Base-by-base conservation (phyloP, 1,140 invertebrate genomes). In the Drosophila albomicans region DNA sequence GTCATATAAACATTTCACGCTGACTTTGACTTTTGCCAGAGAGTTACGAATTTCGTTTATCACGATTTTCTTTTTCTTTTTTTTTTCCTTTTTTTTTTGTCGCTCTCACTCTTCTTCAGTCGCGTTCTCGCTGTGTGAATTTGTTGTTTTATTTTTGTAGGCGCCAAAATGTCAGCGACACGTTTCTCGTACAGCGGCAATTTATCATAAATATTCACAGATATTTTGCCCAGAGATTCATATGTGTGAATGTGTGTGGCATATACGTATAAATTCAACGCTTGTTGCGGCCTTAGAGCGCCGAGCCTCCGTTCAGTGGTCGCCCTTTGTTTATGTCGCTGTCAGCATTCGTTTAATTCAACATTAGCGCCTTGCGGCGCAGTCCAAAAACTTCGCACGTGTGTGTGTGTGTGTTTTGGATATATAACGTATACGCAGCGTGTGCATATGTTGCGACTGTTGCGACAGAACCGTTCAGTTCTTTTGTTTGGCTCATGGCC, bases 341-440 rank as follows among this genome's bases (percentile, higher is more conserved):
- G 82, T 87, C 82, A 87, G 84, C 76, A 79, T 75, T 82, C 82
- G 82, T 88, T 87, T 87, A 87, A 87, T 87, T 87, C 84, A 82
- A 87, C 84, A 87, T 87, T 87, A 87, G 84, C 82, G 82, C 82
- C 82, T 87, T 78, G 76, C 82, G 86, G 82, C 77, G 54, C 35
- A 59, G 82, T 88, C 79, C 79, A 66, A 82, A 38, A 38, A 38
- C 35, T 32, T 5, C 32, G 32, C 5, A 0, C 7, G 72, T 51
- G 45, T 28, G 7, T 8, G 6, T 49, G 8, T 28, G 46, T 30
- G 5, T 45, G 45, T 70, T 25, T 46, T 57, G 32, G 15, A 32
- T 54, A 54, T 35, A 54, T 54, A 54, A 35, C 13, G 43, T 16
- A 28, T 10, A 32, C 13, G 57, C 35, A 6, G 5, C n/a, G 4